Percentiles rank a stretch among this genome's conserved stretches.
Evolutionary conservation across 2,797 vertebrate species (phyloP).

Genomic region (Anniella stebbinsi): DNA sequence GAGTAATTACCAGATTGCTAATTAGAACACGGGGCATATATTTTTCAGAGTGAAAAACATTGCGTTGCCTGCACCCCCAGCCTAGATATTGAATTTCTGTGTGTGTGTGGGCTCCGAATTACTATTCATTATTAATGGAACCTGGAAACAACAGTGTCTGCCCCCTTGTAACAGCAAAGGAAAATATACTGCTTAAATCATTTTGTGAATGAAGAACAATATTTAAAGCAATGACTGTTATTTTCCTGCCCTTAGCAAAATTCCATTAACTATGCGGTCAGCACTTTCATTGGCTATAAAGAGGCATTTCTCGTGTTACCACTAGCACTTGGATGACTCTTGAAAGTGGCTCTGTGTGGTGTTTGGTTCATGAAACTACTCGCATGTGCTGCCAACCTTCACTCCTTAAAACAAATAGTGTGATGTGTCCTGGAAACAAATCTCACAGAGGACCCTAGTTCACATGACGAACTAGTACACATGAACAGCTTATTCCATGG

Average conservation of each 20-base stretch:
- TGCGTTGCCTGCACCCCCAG: background rate
- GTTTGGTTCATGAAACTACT: background rate
- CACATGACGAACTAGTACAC: background rate
- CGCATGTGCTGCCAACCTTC: background rate
- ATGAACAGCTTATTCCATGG: background rate
- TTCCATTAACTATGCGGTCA: constrained; percentile 43
- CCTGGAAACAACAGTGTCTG: constrained; percentile 36
- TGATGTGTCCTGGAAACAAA: background rate
- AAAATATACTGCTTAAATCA: constrained; percentile 35
- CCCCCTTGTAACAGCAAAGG: constrained; percentile 30
- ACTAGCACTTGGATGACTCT: background rate
- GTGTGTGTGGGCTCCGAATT: constrained; percentile 27
- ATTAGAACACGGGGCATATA: constrained; percentile 55
- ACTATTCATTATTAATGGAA: constrained; percentile 41
- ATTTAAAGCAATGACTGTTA: constrained; percentile 42
- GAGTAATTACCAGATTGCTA: constrained; percentile 48
- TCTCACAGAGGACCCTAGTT: background rate
- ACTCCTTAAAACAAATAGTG: background rate
- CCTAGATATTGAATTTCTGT: background rate
- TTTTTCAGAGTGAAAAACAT: constrained; percentile 51
- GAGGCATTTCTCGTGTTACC: background rate
- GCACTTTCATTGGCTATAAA: constrained; percentile 47
- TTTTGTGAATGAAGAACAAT: constrained; percentile 41
- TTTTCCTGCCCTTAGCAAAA: constrained; percentile 51
- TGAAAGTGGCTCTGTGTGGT: background rate